phyloP scores from a whole-genome alignment of 1,140 invertebrate genomes.

The Drosophila nannoptera region DNA sequence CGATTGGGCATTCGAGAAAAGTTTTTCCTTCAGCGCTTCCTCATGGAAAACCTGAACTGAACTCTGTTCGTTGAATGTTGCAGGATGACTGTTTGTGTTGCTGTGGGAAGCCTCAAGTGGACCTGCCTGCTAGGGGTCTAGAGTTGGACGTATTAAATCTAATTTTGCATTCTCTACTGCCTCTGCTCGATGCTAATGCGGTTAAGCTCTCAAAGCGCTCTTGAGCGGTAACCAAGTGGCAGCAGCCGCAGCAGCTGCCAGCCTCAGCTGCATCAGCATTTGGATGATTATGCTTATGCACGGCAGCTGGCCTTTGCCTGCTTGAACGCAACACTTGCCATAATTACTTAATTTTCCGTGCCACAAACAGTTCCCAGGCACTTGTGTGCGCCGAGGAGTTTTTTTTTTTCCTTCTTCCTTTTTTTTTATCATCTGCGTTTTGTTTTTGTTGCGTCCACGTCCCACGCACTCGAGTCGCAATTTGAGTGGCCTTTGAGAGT shows the following conservation, averaged over 20 bases:
- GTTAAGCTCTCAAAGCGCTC: constrained; percentile 17
- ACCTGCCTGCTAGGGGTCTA: too few relatives aligned
- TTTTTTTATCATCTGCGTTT: too few relatives aligned
- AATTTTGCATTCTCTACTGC: background rate
- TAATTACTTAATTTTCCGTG: constrained; percentile 47
- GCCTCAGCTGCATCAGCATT: constrained; percentile 16
- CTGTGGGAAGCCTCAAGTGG: too few relatives aligned
- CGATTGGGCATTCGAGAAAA: too few relatives aligned
- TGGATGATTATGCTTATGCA: constrained; percentile 40
- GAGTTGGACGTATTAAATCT: too few relatives aligned
- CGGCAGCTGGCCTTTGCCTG: constrained; percentile 16
- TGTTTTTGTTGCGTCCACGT: constrained; percentile 16
- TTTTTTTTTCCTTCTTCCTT: constrained; percentile 1
- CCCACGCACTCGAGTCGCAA: background rate
- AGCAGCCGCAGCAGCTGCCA: background rate
- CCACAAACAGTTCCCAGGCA: background rate
- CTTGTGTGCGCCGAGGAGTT: background rate
- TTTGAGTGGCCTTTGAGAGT: constrained; percentile 15
- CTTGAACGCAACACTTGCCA: constrained; percentile 36
- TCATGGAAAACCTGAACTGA: too few relatives aligned
- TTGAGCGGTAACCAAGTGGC: constrained; percentile 9
- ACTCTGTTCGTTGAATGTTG: too few relatives aligned
- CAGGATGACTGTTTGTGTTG: too few relatives aligned
- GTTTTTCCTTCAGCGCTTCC: too few relatives aligned
- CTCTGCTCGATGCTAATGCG: constrained; percentile 12